phyloP scores from a whole-genome alignment of 2,113 vertebrate genomes.

The Lophura nycthemera region DNA sequence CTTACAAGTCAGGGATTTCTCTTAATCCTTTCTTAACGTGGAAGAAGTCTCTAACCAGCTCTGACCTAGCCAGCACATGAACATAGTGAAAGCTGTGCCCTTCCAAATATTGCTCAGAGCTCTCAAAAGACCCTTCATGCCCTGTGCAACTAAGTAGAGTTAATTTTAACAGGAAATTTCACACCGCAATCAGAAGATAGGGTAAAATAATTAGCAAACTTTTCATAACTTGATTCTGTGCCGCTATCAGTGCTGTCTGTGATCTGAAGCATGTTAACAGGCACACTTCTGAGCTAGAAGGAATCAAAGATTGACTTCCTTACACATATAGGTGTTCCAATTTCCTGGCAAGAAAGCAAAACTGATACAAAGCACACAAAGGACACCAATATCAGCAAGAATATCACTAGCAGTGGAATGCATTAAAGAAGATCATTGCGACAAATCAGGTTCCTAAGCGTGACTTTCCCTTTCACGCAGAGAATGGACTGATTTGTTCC shows the following conservation, averaged over 20 bases:
- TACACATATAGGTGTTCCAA: neutral
- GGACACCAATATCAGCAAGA: conserved; percentile 8
- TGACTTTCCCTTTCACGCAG: conserved; percentile 61
- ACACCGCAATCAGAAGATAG: neutral
- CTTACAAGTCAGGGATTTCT: neutral
- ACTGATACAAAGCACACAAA: conserved; percentile 42
- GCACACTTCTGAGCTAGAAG: neutral
- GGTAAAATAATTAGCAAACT: neutral
- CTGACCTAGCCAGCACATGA: neutral
- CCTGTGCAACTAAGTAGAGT: neutral
- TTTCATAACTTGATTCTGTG: neutral
- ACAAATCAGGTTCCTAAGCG: conserved; percentile 57
- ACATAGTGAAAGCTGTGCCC: neutral
- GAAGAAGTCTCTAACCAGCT: neutral
- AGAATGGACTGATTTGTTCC: conserved; percentile 67
- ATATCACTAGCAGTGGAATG: neutral
- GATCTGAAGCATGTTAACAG: neutral
- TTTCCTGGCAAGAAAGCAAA: conserved; percentile 52
- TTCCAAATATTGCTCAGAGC: neutral
- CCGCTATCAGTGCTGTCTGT: neutral
- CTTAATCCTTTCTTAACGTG: neutral
- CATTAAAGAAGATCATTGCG: conserved; percentile 47
- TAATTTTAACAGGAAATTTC: neutral
- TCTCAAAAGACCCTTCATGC: neutral
- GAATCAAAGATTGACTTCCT: neutral